Percentiles rank a stretch among this genome's conserved stretches.
Conservation (phyloP, 2,888 invertebrate genomes). For the Troides aeacus region DNA sequence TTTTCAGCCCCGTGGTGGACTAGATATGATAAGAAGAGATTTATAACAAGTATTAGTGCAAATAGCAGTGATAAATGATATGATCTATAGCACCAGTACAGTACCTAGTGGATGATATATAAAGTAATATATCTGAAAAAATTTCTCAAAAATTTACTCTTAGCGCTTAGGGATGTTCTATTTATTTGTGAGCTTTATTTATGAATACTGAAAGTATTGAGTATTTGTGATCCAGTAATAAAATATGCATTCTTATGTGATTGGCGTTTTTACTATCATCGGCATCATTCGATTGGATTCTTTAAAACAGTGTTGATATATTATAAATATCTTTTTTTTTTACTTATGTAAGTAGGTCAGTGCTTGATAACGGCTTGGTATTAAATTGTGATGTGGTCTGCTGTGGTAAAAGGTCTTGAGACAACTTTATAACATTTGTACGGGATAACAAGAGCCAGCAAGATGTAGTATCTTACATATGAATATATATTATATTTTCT, state of each 20-base stretch:
- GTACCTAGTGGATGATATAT: conserved; percentile 46
- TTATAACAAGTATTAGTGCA: conserved; percentile 65
- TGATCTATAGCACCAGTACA: conserved; percentile 39
- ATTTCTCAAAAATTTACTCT: conserved; percentile 60
- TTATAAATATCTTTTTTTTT: not conserved
- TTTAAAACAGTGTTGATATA: not conserved
- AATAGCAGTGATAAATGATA: conserved; percentile 48
- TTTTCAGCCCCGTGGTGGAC: conserved; percentile 70
- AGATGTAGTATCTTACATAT: too few relatives aligned
- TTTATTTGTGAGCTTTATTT: conserved; percentile 65
- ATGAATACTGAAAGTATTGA: conserved; percentile 46
- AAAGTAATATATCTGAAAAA: conserved; percentile 45
- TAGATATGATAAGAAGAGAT: conserved; percentile 39
- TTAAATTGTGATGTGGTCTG: not conserved
- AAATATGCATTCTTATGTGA: conserved; percentile 32
- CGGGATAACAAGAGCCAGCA: too few relatives aligned
- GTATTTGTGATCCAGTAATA: conserved; percentile 56
- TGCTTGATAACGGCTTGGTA: not conserved
- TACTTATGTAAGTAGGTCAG: not conserved
- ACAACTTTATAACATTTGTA: too few relatives aligned
- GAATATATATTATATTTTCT: too few relatives aligned
- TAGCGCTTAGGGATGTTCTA: conserved; percentile 59
- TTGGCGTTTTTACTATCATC: not conserved
- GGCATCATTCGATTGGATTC: not conserved
- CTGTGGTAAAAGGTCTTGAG: too few relatives aligned